Base-by-base conservation (phyloP, 2,888 invertebrate species). In the Tinea trinotella region DNA sequence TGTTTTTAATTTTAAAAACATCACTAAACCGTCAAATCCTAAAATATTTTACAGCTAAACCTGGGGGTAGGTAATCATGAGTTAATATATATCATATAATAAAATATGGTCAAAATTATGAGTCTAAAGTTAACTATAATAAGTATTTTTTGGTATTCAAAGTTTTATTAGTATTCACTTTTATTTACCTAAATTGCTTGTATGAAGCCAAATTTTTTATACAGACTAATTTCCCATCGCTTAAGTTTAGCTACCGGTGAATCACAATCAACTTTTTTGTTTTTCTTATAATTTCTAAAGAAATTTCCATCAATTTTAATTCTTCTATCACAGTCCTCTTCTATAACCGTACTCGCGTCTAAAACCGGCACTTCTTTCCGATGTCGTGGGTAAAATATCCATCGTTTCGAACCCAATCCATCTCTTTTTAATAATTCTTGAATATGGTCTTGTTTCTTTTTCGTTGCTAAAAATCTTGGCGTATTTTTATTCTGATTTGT, bases 171-270 rank as follows among this genome's bases (percentile, higher is more conserved):
- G n/a, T n/a, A n/a, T n/a, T n/a, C n/a, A n/a, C n/a, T n/a, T n/a
- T n/a, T n/a, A n/a, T n/a, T n/a, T n/a, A n/a, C n/a, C n/a, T n/a
- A 59, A 7, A 58, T 56, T 9, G 56, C 55, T 7, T 54, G 57
- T 19, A 85, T 65, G 64, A 85, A 84, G 9, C 84, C 84, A 62
- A 85, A 60, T 59, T 79, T 84, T 67, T 84, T 78, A 68, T 85
- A 85, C 53, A 85, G 67, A 56, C 78, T 62, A 53, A 85, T 62
- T 59, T 85, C 84, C 84, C 84, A 85, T n/a, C 77, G 66, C 62
- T 76, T 80, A 44, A 85, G 64, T 56, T 84, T 83, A 1, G 72
- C 73, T 7, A 80, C 78, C 0, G 84, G 84, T 0, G 81, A 75
- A 20, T 82, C 76, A 0, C 54, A 63, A 55, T 74, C 79, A 3